Percentiles rank a stretch among this genome's conserved stretches.
These are phyloP conservation scores for Onychomys torridus DNA, from an alignment of 2,797 vertebrate genomes.

Conservation along the genomic window DNA sequence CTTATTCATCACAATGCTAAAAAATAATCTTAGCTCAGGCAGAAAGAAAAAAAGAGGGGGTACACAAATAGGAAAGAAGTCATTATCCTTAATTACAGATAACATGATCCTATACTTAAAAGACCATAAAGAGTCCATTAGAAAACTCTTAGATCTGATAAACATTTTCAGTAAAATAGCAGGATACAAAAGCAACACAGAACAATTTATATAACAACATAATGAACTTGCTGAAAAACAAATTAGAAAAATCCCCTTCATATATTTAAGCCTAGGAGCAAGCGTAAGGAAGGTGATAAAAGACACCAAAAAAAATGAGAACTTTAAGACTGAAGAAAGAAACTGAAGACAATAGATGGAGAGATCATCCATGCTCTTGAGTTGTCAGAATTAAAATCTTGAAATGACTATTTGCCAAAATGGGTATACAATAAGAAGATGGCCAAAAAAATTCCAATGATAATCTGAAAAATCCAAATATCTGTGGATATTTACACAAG, in stretches of 20 bases:
- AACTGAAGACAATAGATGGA: background rate
- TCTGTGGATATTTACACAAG: background rate
- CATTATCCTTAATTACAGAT: background rate
- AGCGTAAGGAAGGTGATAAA: background rate
- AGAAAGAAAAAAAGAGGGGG: background rate
- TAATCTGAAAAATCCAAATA: background rate
- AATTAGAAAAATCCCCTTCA: background rate
- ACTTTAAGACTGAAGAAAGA: background rate
- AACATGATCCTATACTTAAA: background rate
- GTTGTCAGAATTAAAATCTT: background rate
- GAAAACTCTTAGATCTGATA: background rate
- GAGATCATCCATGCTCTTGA: background rate
- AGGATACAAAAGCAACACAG: background rate
- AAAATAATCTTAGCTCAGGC: background rate
- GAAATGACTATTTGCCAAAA: background rate
- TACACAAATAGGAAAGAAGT: background rate
- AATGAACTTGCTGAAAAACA: background rate
- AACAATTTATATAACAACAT: conserved; percentile 1
- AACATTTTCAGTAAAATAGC: background rate
- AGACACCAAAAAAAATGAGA: background rate
- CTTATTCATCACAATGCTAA: background rate
- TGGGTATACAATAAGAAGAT: background rate
- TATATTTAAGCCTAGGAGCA: background rate
- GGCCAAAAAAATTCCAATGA: background rate
- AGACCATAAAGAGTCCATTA: background rate